Evolutionary conservation across 2,888 invertebrate species (phyloP).

Genomic region (Drosophila percnosoma): DNA sequence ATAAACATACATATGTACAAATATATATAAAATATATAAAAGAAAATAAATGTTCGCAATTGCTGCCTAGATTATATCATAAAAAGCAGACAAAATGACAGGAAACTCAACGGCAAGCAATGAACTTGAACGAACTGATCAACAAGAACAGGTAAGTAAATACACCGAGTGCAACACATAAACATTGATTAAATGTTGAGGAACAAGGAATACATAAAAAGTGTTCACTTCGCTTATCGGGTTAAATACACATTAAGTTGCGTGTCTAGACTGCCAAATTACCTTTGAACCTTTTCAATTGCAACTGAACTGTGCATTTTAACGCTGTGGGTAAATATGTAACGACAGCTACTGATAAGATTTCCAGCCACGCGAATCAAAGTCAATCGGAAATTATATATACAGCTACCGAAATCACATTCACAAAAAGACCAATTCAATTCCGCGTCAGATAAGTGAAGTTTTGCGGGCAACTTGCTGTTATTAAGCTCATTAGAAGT

Average conservation of each 20-base stretch:
- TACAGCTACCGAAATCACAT: neutral
- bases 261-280: neutral
- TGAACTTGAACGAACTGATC: constrained; percentile 21
- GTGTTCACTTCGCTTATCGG: constrained; percentile 23
- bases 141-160: constrained; percentile 64
- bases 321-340: constrained; percentile 35
- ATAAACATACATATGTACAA: constrained; percentile 12
- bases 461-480: constrained; percentile 40
- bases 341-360: constrained; percentile 57
- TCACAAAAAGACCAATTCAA: constrained; percentile 12
- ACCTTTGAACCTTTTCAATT: constrained; percentile 53
- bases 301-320: constrained; percentile 40
- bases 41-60: neutral
- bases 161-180: constrained; percentile 16
- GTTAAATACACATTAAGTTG: constrained; percentile 5
- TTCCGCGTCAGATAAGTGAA: constrained; percentile 28
- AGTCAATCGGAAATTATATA: constrained; percentile 41
- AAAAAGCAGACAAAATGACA: constrained; percentile 45
- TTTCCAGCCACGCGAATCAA: constrained; percentile 46
- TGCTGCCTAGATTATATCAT: constrained; percentile 11
- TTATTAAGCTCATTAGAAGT: constrained; percentile 76
- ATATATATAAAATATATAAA: neutral
- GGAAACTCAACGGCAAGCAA: constrained; percentile 18
- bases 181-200: constrained; percentile 34
- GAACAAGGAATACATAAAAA: neutral